phyloP scores from a whole-genome alignment of 1,140 invertebrate genomes.

The Ctenoplectra terminalis region DNA sequence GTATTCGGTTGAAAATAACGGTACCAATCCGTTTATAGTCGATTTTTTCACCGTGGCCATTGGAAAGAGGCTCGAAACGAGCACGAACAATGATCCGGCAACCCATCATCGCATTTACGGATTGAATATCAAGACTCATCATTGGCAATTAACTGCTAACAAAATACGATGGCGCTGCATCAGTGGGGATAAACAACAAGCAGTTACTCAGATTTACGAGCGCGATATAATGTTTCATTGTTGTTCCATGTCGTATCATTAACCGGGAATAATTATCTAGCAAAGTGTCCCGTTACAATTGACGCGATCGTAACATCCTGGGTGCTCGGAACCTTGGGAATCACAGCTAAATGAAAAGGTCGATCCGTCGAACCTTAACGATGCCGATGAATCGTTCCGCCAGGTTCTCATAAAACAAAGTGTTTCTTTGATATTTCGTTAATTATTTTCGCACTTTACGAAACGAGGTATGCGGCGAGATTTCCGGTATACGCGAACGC shows the following conservation, averaged over 20 bases:
- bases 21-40: neutral
- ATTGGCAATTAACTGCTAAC: conserved; percentile 15
- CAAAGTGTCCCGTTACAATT: conserved; percentile 9
- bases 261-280: conserved; percentile 5
- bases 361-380: neutral
- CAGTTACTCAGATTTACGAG: neutral
- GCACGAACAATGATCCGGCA: conserved; percentile 2
- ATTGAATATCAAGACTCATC: conserved; percentile 44
- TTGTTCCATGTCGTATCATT: conserved; percentile 7
- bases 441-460: conserved; percentile 27
- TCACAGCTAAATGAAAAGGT: neutral
- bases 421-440: conserved; percentile 13
- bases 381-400: neutral
- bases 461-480: neutral
- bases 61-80: neutral
- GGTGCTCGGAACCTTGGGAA: neutral
- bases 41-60: conserved; percentile 9
- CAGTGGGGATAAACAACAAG: conserved; percentile 33
- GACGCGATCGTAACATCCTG: neutral
- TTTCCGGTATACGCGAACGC: neutral
- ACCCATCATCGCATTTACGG: conserved; percentile 24
- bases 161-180: conserved; percentile 6
- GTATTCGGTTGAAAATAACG: neutral
- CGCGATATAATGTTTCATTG: conserved; percentile 21
- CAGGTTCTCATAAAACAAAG: neutral